A percentile compares a stretch with the other conserved stretches of the same genome.
phyloP scores from a whole-genome alignment of 2,797 vertebrate genomes.

The Denticeps clupeoides region DNA sequence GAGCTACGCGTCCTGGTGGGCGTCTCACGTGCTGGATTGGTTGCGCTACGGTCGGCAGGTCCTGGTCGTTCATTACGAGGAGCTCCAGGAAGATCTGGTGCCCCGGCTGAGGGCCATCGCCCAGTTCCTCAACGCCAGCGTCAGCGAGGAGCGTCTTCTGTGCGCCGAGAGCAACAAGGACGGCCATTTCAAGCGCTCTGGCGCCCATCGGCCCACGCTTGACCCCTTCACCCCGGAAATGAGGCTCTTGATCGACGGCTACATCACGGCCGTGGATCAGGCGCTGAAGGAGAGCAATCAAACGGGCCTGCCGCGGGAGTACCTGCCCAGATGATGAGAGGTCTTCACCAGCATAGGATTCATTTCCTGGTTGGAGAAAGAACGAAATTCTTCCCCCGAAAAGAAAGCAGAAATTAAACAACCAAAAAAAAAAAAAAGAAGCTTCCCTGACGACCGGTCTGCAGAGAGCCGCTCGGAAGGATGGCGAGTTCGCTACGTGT shows the following conservation, averaged over 20 bases:
- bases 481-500: no score
- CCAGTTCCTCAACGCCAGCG: constrained; percentile 69
- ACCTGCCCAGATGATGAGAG: constrained; percentile 78
- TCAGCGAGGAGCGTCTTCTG: constrained; percentile 77
- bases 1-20: constrained; percentile 94
- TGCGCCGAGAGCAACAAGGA: constrained; percentile 88
- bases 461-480: no score
- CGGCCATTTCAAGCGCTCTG: constrained; percentile 79
- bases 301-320: constrained; percentile 76
- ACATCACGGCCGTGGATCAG: constrained; percentile 73
- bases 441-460: no score
- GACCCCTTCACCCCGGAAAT: constrained; percentile 85
- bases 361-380: no score
- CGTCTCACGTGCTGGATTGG: constrained; percentile 86
- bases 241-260: constrained; percentile 73
- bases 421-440: no score
- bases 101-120: constrained; percentile 73
- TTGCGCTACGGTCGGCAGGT: constrained; percentile 72
- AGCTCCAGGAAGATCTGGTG: constrained; percentile 70
- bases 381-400: no score
- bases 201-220: constrained; percentile 53
- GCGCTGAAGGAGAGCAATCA: constrained; percentile 77
- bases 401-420: no score
- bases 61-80: constrained; percentile 83
- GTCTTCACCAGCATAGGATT: background rate